phyloP scores from a whole-genome alignment of 2,113 vertebrate species.

The Athene cunicularia region DNA sequence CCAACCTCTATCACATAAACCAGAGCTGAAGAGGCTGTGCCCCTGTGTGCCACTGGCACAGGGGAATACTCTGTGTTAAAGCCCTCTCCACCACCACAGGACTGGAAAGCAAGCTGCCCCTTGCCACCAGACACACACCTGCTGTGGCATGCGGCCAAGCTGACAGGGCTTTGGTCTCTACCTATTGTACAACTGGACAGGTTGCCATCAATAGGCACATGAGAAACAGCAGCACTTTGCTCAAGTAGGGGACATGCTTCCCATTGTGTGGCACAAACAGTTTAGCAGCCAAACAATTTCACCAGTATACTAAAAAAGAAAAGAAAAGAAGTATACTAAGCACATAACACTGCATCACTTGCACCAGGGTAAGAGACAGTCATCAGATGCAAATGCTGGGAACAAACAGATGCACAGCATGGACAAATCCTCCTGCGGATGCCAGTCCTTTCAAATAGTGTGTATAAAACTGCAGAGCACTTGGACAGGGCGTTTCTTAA shows the following conservation, averaged over 20 bases:
- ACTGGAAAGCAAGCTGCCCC: neutral
- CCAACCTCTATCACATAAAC: neutral
- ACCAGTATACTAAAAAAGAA: neutral
- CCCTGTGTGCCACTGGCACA: neutral
- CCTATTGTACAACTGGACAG: neutral
- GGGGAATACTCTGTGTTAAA: neutral
- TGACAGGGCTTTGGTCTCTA: neutral
- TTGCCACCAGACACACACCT: neutral
- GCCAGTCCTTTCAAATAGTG: neutral
- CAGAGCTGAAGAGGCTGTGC: neutral
- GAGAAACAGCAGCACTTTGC: neutral
- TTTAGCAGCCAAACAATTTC: neutral
- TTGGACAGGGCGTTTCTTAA: neutral
- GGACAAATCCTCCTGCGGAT: neutral
- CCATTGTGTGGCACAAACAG: neutral
- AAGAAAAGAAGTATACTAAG: neutral
- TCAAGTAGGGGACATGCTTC: neutral
- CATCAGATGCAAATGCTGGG: neutral
- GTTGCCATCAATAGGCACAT: neutral
- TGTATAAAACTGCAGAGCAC: neutral
- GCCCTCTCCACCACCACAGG: neutral
- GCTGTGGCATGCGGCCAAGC: rapidly evolving
- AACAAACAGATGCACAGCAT: neutral
- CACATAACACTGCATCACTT: neutral
- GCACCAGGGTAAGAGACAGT: neutral